A percentile compares a stretch with the other conserved stretches of the same genome.
These are phyloP conservation scores for Lampris incognitus DNA, from an alignment of 2,113 vertebrate genomes.

Conservation along the genomic window DNA sequence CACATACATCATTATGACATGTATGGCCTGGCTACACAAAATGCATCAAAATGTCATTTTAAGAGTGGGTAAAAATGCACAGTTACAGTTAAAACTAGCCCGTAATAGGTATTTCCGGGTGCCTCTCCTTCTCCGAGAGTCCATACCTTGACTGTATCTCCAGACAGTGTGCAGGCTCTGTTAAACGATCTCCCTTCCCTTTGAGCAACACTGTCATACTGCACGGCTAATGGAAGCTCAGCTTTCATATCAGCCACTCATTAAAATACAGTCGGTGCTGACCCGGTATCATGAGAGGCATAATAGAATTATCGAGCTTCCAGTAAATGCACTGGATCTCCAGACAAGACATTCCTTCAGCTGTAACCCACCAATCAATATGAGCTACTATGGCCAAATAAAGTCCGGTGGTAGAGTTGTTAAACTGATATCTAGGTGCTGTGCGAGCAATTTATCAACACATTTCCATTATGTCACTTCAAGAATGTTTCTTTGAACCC, in stretches of 20 bases:
- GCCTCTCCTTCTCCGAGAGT: no score
- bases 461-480: no score
- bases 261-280: slow-evolving; percentile 54
- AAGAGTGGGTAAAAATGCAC: not conserved
- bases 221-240: slow-evolving; percentile 55
- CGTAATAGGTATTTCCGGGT: no score
- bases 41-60: not conserved
- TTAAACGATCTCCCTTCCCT: slow-evolving; percentile 26
- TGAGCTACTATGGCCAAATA: not conserved
- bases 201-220: slow-evolving; percentile 30
- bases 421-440: not conserved
- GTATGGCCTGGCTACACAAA: not conserved
- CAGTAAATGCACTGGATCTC: slow-evolving; percentile 28
- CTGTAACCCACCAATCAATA: slow-evolving; percentile 39
- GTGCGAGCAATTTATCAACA: not conserved
- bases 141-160: slow-evolving; percentile 8
- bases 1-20: not conserved
- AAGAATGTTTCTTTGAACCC: not conserved
- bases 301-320: slow-evolving; percentile 45
- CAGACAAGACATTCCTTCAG: slow-evolving; percentile 29
- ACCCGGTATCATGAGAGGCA: slow-evolving; percentile 42
- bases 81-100: not conserved
- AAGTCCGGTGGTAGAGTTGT: not conserved
- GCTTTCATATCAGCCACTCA: slow-evolving; percentile 56
- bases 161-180: not conserved